Base-by-base conservation (phyloP, 1,140 invertebrate genomes). In the Trachymyrmex cornetzi region DNA sequence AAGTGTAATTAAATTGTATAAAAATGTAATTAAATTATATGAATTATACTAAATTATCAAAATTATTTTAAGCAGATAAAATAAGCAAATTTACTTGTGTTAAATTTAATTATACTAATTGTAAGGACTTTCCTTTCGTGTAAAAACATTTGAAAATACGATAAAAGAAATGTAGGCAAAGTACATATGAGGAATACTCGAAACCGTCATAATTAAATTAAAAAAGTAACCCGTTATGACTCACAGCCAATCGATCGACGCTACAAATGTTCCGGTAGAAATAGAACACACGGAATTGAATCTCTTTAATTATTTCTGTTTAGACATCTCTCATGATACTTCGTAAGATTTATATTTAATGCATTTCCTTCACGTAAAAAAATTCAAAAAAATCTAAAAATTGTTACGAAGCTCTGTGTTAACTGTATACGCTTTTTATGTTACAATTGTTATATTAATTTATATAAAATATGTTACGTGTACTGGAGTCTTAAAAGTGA, bases 161-260 rank as follows among this genome's bases (percentile, higher is more conserved):
- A 30, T 12, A 9, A 48, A 59, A 30, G 5, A 74, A 63, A 59
- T 30, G 55, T 30, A 30, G 27, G 24, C 24, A 50, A 50, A 84
- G 19, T 84, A 61, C 27, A 27, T 59, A 74, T 3, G 14, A 24
- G 5, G 19, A 30, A 9, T 48, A 34, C 38, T 82, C 24, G 27
- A 82, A 72, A 48, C 0, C n/a, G 19, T 38, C 11, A 55, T 61
- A 75, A 84, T 74, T 84, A 63, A 74, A 84, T 59, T 24, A 19
- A 84, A 50, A 84, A 74, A 61, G 67, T 61, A 69, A 53, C 22
- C 50, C 16, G 34, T 12, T 24, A 82, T 11, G 34, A 55, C 19
- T 61, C 67, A 19, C 16, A 50, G 16, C 7, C 38, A 50, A 82
- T 74, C 55, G 69, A 81, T 81, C 38, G 24, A 48, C 38, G 38